Evolutionary conservation across 2,888 invertebrate genomes (phyloP), one percentile per base, ranked within the genome.

Genomic region (Drosophila helvetica): DNA sequence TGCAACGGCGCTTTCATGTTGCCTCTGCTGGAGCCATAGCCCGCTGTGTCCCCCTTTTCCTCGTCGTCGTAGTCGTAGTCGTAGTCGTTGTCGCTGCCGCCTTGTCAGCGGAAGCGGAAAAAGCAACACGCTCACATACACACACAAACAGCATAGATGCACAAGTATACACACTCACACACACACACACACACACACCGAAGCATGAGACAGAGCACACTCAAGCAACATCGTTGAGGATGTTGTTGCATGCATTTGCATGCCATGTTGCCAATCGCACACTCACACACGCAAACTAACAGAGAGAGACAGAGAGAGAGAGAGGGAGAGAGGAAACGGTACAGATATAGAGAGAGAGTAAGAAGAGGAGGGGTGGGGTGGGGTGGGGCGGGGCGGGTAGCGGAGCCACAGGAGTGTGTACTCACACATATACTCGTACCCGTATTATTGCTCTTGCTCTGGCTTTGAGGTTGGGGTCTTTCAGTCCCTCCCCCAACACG

Each of bases 51-150:
- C 46, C 52, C 60, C 45, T 38, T 38, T 65, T 53, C 60, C 52
- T 43, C 45, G 18, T 27, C 57, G 48, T 50, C 33, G 22, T 65
- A 43, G 30, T 30, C 27, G 27, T 8, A 7, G 8, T 27, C 7
- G 50, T 46, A 48, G 57, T 50, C 67, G 77, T 64, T 60, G 71
- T 66, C 77, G 70, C 75, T 73, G 85, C 78, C 77, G 84, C 78
- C 78, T 77, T 86, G 81, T 86, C 79, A 86, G 76, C 87, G 86
- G 84, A 86, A 86, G 71, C 86, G 87, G 81, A 86, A 88, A 81
- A 79, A 77, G 85, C 79, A 75, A 81, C 81, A 81, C 79, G 82
- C 80, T 65, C 75, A 43, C 56, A 55, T 25, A 60, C 33, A 30
- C 55, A 67, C 53, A 53, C 53, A 27, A 0, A 27, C 27, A 27